These are phyloP conservation scores for Patella caerulea DNA, from an alignment of 2,888 invertebrate species.

Conservation along the genomic window DNA sequence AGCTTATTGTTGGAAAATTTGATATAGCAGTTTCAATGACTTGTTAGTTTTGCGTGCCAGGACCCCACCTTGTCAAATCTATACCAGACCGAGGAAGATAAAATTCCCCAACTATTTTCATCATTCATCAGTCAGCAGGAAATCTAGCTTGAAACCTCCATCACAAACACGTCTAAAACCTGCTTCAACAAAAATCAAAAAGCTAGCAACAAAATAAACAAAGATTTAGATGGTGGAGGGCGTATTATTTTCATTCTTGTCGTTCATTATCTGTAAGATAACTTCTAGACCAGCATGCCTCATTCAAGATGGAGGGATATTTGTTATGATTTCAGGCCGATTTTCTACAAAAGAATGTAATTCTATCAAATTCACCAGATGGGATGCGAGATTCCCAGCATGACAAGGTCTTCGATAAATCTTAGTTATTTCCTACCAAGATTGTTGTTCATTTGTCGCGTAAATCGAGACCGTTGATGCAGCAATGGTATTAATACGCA, in stretches of 20 bases:
- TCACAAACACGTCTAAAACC: too few relatives aligned
- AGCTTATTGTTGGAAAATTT: too few relatives aligned
- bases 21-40: too few relatives aligned
- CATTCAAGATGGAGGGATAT: conserved; percentile 5
- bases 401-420: not conserved
- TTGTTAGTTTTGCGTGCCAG: too few relatives aligned
- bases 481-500: not conserved
- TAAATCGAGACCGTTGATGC: not conserved
- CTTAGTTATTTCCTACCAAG: not conserved
- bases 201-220: not conserved
- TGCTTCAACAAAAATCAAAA: too few relatives aligned
- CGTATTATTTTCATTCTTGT: not conserved
- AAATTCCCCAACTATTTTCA: not conserved
- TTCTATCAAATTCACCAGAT: conserved; percentile 11
- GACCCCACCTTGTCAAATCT: conserved; percentile 4
- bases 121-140: too few relatives aligned
- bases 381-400: not conserved
- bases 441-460: not conserved
- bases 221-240: not conserved
- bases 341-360: not conserved
- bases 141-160: too few relatives aligned
- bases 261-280: not conserved
- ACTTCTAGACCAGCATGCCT: not conserved
- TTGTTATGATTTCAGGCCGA: conserved; percentile 1
- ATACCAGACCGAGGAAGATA: not conserved